A percentile compares a stretch with the other conserved stretches of the same genome.
phyloP scores from a whole-genome alignment of 2,888 invertebrate genomes.

The Morpho deidamia region DNA sequence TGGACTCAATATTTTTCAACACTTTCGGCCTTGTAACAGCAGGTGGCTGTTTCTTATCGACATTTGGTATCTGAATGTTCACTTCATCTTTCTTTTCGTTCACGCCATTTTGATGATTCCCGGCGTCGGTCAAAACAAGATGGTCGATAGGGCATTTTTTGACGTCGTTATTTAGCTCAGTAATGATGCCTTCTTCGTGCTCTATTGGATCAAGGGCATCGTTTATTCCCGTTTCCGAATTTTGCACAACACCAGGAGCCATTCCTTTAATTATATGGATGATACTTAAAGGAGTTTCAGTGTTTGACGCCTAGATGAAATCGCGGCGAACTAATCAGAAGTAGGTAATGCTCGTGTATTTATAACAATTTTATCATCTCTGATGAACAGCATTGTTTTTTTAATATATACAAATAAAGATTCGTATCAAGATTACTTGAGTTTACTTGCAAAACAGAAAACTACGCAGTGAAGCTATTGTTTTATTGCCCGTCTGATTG shows the following conservation, averaged over 20 bases:
- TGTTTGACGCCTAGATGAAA: conserved; percentile 39
- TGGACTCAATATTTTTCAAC: conserved; percentile 57
- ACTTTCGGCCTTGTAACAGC: conserved; percentile 57
- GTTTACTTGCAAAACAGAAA: not conserved
- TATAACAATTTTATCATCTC: conserved; percentile 60
- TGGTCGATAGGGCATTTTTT: conserved; percentile 48
- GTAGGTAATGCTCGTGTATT: conserved; percentile 48
- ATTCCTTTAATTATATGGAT: conserved; percentile 32
- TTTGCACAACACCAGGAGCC: conserved; percentile 60
- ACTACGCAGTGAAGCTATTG: not conserved
- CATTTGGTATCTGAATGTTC: conserved; percentile 27
- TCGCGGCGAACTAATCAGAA: conserved; percentile 50
- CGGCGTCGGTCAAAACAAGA: conserved; percentile 20
- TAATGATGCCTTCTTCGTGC: conserved; percentile 31
- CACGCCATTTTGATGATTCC: conserved; percentile 20
- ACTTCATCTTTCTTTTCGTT: conserved; percentile 2
- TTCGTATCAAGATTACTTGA: conserved; percentile 22
- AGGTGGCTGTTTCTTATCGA: conserved; percentile 41
- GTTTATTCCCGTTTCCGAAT: conserved; percentile 44
- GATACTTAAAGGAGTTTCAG: conserved; percentile 10
- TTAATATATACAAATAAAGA: conserved; percentile 39
- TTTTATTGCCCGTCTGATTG: no score
- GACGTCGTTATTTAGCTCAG: conserved; percentile 29
- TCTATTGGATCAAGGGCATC: conserved; percentile 31
- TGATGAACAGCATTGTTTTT: conserved; percentile 32